Evolutionary conservation across 1,140 invertebrate genomes (phyloP).

Genomic region (Drosophila murphyi): DNA sequence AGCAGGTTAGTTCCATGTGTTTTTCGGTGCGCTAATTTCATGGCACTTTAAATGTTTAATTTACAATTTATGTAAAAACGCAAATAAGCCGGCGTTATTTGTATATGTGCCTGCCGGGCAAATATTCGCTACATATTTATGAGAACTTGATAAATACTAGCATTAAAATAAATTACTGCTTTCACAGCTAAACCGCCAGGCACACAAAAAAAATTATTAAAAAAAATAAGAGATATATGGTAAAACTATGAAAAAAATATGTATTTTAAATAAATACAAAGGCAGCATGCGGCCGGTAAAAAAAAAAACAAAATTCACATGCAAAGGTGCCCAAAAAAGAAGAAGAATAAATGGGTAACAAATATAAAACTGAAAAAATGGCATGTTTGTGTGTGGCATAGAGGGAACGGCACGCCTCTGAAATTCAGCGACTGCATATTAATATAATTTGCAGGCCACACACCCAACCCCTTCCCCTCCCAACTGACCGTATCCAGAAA

Average conservation of each 20-base stretch:
- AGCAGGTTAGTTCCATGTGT: constrained; percentile 56
- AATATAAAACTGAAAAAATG: constrained; percentile 51
- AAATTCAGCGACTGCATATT: constrained; percentile 70
- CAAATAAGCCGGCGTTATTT: constrained; percentile 31
- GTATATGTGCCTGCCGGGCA: constrained; percentile 29
- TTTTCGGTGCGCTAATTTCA: constrained; percentile 71
- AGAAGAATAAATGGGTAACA: constrained; percentile 27
- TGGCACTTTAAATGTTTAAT: constrained; percentile 83
- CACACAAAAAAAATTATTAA: constrained; percentile 13
- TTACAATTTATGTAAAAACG: constrained; percentile 77
- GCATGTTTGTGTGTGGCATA: constrained; percentile 43
- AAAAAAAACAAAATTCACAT: constrained; percentile 60
- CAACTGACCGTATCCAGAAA: constrained; percentile 39
- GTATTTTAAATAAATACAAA: constrained; percentile 66
- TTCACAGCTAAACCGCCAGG: constrained; percentile 40
- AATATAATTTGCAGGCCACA: constrained; percentile 79
- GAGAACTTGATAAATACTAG: constrained; percentile 71
- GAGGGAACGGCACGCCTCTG: constrained; percentile 11
- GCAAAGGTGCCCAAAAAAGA: constrained; percentile 47
- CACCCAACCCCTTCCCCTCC: constrained; percentile 2
- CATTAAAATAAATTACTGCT: constrained; percentile 84
- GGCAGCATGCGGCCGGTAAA: constrained; percentile 15
- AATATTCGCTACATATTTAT: constrained; percentile 48
- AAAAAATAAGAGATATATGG: constrained; percentile 11
- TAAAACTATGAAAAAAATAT: constrained; percentile 46